These are phyloP conservation scores for Stercorarius parasiticus DNA, from an alignment of 2,113 vertebrate genomes.

Conservation along the genomic window DNA sequence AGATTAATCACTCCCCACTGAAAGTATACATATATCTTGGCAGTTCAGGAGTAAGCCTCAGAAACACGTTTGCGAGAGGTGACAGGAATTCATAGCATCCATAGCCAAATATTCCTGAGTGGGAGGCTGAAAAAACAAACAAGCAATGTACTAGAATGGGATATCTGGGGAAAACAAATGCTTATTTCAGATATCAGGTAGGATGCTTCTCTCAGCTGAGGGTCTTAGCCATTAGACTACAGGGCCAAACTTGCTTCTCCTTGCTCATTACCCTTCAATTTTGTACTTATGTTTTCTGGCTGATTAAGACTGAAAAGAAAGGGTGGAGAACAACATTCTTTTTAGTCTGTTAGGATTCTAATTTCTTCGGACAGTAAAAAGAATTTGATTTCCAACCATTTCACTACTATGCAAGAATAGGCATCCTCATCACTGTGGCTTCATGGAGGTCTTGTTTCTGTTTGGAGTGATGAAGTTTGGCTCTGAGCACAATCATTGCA, in stretches of 20 bases:
- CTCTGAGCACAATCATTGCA: background rate
- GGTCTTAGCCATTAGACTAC: background rate
- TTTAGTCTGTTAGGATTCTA: background rate
- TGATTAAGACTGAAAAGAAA: background rate
- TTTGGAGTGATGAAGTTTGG: background rate
- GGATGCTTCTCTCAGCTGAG: background rate
- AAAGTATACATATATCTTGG: background rate
- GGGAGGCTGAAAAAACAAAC: background rate
- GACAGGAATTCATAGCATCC: background rate
- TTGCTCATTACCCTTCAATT: background rate
- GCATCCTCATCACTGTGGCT: accelerated
- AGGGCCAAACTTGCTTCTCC: background rate
- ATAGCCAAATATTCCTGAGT: background rate
- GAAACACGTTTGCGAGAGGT: background rate
- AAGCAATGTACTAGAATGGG: background rate
- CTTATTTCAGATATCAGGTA: background rate
- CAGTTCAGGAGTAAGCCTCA: background rate
- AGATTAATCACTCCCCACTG: background rate
- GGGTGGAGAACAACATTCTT: accelerated
- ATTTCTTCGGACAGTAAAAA: background rate
- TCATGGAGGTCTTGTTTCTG: background rate
- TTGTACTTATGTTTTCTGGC: background rate
- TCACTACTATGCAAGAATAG: background rate
- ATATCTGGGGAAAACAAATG: background rate
- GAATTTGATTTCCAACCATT: background rate